Base-by-base conservation (phyloP, 1,140 invertebrate genomes). In the Branchinecta lindahli region DNA sequence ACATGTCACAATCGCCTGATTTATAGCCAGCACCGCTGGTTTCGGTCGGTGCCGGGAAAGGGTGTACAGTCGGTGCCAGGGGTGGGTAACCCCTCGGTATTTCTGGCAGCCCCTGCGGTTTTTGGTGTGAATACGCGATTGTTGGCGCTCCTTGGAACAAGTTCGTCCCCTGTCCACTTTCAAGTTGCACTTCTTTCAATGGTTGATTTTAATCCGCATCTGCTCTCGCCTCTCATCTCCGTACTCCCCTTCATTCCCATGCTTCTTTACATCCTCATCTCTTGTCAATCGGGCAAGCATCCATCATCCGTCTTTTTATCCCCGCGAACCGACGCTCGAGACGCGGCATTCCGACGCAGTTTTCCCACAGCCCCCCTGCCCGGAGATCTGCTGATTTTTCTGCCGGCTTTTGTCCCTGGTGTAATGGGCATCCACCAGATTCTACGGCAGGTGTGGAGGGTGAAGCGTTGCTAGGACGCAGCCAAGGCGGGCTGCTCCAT, bases 291-390 rank as follows among this genome's bases (percentile, higher is more conserved):
- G 33, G 33, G 33, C 33, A 61, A 61, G 52, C 52, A 61, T 61
- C 52, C 52, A 61, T 61, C 52, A 61, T 61, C 52, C 52, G 52
- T 61, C 52, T 61, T 61, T 61, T 61, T 61, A 33, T 33, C 12
- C 12, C 12, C 12, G 52, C 12, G 52, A 20, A 20, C 52, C 52
- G 52, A 61, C 52, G 52, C 52, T 61, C 12, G 52, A 61, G 52
- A 61, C 18, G 52, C 52, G 18, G 33, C 52, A 61, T 61, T 61
- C 52, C 52, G 52, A 15, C 52, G 18, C 12, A 15, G 52, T 61
- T 33, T 61, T 61, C 52, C 52, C 52, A 61, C 52, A 61, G 12
- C 18, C 52, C 52, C 52, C 52, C 52, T 61, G 12, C 12, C 4
- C 52, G 52, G 18, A 61, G 18, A 61, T 61, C 52, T 61, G 12